Evolutionary conservation across 2,797 vertebrate species (phyloP), one percentile per base, ranked within the genome.

Genomic region (Scolopax bukidnonensis): DNA sequence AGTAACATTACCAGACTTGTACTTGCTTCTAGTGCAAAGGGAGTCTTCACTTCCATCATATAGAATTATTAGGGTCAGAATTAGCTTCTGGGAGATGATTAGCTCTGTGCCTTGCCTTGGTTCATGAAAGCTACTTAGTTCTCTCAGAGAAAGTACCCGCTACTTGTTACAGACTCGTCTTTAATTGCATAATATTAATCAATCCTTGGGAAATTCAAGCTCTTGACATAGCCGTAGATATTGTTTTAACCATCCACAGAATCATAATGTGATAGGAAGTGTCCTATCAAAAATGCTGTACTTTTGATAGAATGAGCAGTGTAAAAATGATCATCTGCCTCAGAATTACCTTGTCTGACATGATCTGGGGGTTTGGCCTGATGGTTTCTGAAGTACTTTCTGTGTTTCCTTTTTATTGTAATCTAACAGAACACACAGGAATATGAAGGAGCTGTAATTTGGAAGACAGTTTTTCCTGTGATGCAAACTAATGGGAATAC

Each of bases 181-280:
- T 69, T 19, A 16, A 27, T 6, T 21, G 51, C 20, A 2, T 0
- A 16, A 0, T 33, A 36, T 24, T 10, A 28, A 38, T 1, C 6
- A 21, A 32, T 21, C 30, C n/a, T 53, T 75, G 51, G 61, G 57
- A 65, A 56, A 17, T 7, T 38, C 61, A 47, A 60, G 69, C 54
- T 63, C n/a, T 32, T 17, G 56, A 3, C 32, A 12, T 3, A 18
- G 19, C 27, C 71, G 59, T n/a, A 36, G 60, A 17, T 4, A 16
- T 0, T 40, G 17, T 15, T 13, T 30, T 24, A 53, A 63, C 9
- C n/a, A 50, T 63, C 7, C 32, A 6, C 4, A 11, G 36, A 63
- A 41, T 12, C 61, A 11, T 43, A 38, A 43, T 32, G 38, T 0
- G 0, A 8, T 30, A 21, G 77, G 48, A 16, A 12, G 8, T 0